phyloP scores from a whole-genome alignment of 2,797 vertebrate species.

The Podargus strigoides region DNA sequence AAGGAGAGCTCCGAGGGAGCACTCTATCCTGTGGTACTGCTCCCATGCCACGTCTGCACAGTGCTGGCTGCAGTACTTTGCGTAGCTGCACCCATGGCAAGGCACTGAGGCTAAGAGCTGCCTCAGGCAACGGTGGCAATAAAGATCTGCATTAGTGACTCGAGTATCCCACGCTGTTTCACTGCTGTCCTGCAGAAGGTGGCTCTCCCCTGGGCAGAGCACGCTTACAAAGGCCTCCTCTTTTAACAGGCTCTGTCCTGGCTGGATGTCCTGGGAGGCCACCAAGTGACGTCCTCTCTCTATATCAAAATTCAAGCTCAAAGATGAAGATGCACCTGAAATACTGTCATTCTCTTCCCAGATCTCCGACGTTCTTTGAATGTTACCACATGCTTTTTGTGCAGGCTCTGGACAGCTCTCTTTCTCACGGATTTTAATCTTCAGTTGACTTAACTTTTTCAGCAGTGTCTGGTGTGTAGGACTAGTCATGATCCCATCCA shows the following conservation, averaged over 20 bases:
- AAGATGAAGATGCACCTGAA: slow-evolving; percentile 65
- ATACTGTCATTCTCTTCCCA: slow-evolving; percentile 48
- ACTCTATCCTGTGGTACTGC: slow-evolving; percentile 85
- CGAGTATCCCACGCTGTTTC: slow-evolving; percentile 24
- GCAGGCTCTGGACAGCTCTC: background rate
- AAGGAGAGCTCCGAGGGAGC: slow-evolving; percentile 79
- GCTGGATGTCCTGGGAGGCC: slow-evolving; percentile 74
- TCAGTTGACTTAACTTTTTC: slow-evolving; percentile 48
- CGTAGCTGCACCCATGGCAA: slow-evolving; percentile 85
- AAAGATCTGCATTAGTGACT: slow-evolving; percentile 68
- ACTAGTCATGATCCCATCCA: background rate
- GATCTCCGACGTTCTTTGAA: background rate
- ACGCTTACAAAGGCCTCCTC: slow-evolving; percentile 89
- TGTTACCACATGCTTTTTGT: background rate
- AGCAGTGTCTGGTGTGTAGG: slow-evolving; percentile 11
- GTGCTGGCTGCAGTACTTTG: slow-evolving; percentile 82
- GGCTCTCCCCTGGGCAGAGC: slow-evolving; percentile 74
- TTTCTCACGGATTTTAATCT: slow-evolving; percentile 14
- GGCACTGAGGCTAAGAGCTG: slow-evolving; percentile 75
- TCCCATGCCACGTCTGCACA: slow-evolving; percentile 85
- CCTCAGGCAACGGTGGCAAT: slow-evolving; percentile 87
- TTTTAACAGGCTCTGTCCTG: slow-evolving; percentile 82
- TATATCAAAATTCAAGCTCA: slow-evolving; percentile 72
- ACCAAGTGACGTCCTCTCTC: slow-evolving; percentile 86
- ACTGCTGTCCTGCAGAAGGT: background rate